These are phyloP conservation scores for Lepetodrilus schrolli DNA, from an alignment of 2,888 invertebrate species.

Conservation along the genomic window DNA sequence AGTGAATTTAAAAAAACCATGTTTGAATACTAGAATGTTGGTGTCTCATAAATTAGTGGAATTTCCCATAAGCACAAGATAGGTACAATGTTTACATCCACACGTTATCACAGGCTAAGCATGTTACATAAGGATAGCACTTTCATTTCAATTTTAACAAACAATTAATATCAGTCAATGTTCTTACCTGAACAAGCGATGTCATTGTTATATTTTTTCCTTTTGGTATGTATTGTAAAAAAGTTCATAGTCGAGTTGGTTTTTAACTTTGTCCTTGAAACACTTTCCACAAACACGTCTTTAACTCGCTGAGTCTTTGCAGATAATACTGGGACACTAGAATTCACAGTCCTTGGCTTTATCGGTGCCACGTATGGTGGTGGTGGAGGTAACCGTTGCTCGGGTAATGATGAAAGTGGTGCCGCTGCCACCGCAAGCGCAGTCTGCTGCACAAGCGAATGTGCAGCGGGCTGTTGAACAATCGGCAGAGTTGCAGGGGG, in stretches of 20 bases:
- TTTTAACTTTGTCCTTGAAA: slow-evolving; percentile 64
- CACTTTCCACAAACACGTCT: slow-evolving; percentile 61
- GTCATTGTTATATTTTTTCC: slow-evolving; percentile 58
- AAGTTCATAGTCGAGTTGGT: slow-evolving; percentile 62
- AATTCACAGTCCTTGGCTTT: slow-evolving; percentile 28
- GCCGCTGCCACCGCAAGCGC: neutral
- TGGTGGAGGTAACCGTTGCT: slow-evolving; percentile 28
- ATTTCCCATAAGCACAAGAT: too few relatives aligned
- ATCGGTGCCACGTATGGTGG: slow-evolving; percentile 28
- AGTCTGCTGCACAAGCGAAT: slow-evolving; percentile 22
- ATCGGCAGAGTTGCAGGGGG: slow-evolving; percentile 32
- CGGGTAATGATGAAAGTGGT: neutral
- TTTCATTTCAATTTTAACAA: too few relatives aligned
- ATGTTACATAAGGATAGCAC: too few relatives aligned
- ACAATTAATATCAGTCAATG: too few relatives aligned
- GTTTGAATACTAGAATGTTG: too few relatives aligned
- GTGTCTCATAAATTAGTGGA: too few relatives aligned
- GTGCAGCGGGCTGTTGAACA: slow-evolving; percentile 32
- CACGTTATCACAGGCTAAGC: too few relatives aligned
- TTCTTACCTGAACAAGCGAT: slow-evolving; percentile 60
- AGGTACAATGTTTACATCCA: too few relatives aligned
- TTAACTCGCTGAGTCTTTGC: slow-evolving; percentile 57
- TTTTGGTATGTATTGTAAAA: slow-evolving; percentile 58
- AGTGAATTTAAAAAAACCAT: too few relatives aligned
- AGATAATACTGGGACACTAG: slow-evolving; percentile 48